A percentile compares a stretch with the other conserved stretches of the same genome.
phyloP scores from a whole-genome alignment of 64 coral and sea anemone species.

The Acropora yongei region DNA sequence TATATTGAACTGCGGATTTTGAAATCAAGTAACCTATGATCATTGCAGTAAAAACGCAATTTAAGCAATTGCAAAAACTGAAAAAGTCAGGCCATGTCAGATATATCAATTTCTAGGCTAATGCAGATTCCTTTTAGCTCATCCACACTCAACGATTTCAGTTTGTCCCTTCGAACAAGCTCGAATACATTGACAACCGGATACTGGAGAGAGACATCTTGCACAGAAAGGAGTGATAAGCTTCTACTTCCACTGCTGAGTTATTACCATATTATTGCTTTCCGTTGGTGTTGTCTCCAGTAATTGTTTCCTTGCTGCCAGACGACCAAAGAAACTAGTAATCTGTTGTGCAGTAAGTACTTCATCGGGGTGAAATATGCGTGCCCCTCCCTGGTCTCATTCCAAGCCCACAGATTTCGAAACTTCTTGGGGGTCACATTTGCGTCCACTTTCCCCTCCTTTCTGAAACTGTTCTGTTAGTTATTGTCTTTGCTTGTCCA shows the following conservation, averaged over 20 bases:
- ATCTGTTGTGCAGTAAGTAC: slow-evolving; percentile 45
- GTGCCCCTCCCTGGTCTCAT: neutral
- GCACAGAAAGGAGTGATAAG: neutral
- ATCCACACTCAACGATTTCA: neutral
- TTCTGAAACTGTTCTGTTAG: slow-evolving; percentile 49
- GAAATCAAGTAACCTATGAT: no score
- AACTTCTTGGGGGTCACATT: slow-evolving; percentile 40
- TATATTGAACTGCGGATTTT: no score
- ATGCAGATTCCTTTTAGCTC: slow-evolving; percentile 9
- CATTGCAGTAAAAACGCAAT: no score
- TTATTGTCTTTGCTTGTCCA: slow-evolving; percentile 8
- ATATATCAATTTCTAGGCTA: slow-evolving; percentile 12
- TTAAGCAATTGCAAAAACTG: no score
- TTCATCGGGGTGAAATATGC: slow-evolving; percentile 35
- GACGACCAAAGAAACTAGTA: slow-evolving; percentile 22
- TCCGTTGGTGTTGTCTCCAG: neutral
- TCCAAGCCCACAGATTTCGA: slow-evolving; percentile 31
- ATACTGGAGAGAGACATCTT: neutral
- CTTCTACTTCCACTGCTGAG: neutral
- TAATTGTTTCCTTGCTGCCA: slow-evolving; percentile 48
- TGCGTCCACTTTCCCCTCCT: slow-evolving; percentile 36
- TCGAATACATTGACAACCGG: neutral
- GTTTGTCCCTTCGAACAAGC: neutral
- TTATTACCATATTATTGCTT: neutral
- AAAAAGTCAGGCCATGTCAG: neutral